These are phyloP conservation scores for Hylomyscus alleni DNA, from an alignment of 2,797 vertebrate genomes.

Conservation along the genomic window DNA sequence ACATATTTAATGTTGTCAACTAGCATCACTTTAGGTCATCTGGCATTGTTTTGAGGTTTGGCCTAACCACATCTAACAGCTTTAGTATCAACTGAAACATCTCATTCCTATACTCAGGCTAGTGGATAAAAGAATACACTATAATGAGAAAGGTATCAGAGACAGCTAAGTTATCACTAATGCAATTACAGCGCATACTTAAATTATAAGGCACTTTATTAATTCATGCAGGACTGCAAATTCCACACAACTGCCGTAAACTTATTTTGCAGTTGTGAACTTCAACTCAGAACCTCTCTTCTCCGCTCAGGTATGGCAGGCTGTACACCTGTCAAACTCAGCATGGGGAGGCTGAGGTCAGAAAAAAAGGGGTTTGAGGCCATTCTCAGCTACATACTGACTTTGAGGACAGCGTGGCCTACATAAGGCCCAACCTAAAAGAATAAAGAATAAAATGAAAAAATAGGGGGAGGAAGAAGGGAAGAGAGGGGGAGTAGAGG, in stretches of 20 bases:
- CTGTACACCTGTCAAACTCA: background rate
- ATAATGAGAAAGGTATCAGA: background rate
- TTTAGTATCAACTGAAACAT: conserved; percentile 40
- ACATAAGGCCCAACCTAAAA: background rate
- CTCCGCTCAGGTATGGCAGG: background rate
- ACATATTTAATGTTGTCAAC: background rate
- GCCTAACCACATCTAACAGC: conserved; percentile 22
- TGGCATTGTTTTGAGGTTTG: background rate
- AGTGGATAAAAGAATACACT: conserved; percentile 18
- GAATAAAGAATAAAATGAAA: background rate
- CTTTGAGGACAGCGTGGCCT: background rate
- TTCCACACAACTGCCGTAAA: background rate
- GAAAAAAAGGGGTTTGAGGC: too few species aligned
- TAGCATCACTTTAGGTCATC: background rate
- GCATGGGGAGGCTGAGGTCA: background rate
- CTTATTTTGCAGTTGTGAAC: conserved; percentile 40
- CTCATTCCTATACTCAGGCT: background rate
- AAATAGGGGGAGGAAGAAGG: background rate
- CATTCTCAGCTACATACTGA: background rate
- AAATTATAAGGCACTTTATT: conserved; percentile 37
- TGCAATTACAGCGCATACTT: conserved; percentile 18
- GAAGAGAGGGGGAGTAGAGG: too few species aligned
- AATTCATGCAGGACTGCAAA: background rate
- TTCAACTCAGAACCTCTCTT: conserved; percentile 40
- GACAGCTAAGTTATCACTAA: conserved; percentile 25